These are phyloP conservation scores for Sebastes itinus DNA, from an alignment of 2,797 vertebrate species.

Conservation along the genomic window DNA sequence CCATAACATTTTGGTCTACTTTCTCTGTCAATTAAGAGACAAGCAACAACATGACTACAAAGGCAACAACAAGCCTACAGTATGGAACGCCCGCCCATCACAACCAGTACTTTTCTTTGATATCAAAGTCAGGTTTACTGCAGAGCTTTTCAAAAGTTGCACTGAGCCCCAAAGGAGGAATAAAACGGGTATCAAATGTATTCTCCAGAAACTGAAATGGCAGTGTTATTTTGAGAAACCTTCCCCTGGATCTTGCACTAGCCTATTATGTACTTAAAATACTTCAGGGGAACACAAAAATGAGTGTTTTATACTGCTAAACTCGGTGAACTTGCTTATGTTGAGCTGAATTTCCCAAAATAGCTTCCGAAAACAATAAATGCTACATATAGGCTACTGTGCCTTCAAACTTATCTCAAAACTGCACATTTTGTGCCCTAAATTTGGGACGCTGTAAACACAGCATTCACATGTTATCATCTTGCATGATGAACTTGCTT, in stretches of 20 bases:
- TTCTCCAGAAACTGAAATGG: constrained; percentile 32
- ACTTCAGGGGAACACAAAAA: not conserved
- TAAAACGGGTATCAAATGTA: constrained; percentile 14
- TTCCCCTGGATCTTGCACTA: not conserved
- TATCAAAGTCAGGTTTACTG: constrained; percentile 52
- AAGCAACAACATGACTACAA: constrained; percentile 48
- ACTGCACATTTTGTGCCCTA: not conserved
- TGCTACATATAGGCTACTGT: too few relatives aligned
- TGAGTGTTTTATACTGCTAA: not conserved
- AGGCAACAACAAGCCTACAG: constrained; percentile 53
- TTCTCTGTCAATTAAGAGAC: constrained; percentile 62
- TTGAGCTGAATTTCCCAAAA: not conserved
- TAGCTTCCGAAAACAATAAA: not conserved
- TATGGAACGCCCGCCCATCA: constrained; percentile 25
- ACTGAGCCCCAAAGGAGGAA: constrained; percentile 41
- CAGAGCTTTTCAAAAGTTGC: constrained; percentile 48
- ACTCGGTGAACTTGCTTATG: not conserved
- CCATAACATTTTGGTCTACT: constrained; percentile 49
- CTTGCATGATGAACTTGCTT: not conserved
- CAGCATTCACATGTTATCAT: not conserved
- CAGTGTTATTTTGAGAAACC: constrained; percentile 22
- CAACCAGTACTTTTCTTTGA: constrained; percentile 30
- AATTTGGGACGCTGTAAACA: not conserved
- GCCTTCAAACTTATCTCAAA: not conserved
- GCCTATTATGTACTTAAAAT: not conserved